Base-by-base conservation (phyloP, 2,797 vertebrate genomes). In the Erpetoichthys calabaricus region DNA sequence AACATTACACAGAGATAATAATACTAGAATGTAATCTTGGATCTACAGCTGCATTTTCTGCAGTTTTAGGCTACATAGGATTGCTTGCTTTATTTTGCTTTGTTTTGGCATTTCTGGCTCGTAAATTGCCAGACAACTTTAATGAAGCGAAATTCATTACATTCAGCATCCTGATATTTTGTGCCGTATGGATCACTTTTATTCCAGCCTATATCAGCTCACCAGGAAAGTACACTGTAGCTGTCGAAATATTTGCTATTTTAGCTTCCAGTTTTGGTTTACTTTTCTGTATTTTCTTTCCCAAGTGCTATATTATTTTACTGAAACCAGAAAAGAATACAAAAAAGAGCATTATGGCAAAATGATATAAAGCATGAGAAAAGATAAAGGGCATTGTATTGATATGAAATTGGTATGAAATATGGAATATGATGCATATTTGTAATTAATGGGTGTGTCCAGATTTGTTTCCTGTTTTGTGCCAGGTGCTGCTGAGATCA, bases 121-220 rank as follows among this genome's bases (percentile, higher is more conserved):
- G 44, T 8, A 55, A 55, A 42, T 41, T 25, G 25, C 70, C 73
- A 1, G 71, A 73, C 47, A 72, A 67, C 60, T 75, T 73, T 53
- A 76, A 75, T 8, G 74, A 76, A 53, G 71, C 73, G 45, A 76
- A 76, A 51, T 68, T 71, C 53, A 75, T 76, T 60, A 70, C 73
- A 44, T 76, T 75, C 56, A 76, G 74, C 58, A 73, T 75, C 70
- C 61, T 75, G 56, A 68, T 77, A 44, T 76, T 73, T 56, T 72
- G 68, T 55, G 65, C 70, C 6, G 75, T 75, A 5, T 75, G 73
- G 67, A 61, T 74, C 10, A 51, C 75, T 8, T 77, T 77, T 47
- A 50, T 76, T 45, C 74, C 75, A 2, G 70, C 75, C 6, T 76
- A 75, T 4, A 56, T 74, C 47, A 76, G 74, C 60, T 71, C 70